These are phyloP conservation scores for Drosophila eohydei DNA, from an alignment of 2,888 invertebrate genomes.

Conservation along the genomic window DNA sequence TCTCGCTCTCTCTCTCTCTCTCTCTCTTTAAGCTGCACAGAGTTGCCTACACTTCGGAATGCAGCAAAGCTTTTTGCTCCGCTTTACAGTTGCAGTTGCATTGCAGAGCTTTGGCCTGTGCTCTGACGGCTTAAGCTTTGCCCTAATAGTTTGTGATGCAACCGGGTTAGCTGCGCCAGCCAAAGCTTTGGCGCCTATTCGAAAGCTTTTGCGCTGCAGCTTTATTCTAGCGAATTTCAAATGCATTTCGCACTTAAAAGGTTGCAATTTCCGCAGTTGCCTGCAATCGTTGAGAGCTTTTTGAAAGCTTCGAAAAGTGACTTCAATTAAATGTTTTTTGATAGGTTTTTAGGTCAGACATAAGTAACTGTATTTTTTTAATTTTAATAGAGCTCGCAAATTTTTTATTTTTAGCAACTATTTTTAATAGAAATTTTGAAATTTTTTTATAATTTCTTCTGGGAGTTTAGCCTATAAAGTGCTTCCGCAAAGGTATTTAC, in stretches of 20 bases:
- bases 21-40: conserved; percentile 1
- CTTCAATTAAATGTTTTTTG: not conserved
- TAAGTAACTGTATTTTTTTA: not conserved
- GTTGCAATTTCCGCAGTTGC: not conserved
- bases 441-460: no score
- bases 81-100: conserved; percentile 22
- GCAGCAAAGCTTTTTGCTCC: conserved; percentile 22
- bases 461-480: no score
- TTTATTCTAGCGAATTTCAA: conserved; percentile 45
- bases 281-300: not conserved
- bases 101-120: conserved; percentile 22
- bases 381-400: no score
- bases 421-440: no score
- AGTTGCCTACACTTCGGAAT: conserved; percentile 20
- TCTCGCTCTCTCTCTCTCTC: conserved; percentile 4
- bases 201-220: conserved; percentile 46
- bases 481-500: no score
- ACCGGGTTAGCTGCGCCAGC: conserved; percentile 16
- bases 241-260: conserved; percentile 36
- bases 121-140: conserved; percentile 34
- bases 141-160: conserved; percentile 46
- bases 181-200: conserved; percentile 16
- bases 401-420: no score
- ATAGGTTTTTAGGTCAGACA: not conserved
- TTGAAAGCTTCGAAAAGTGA: conserved; percentile 8